Base-by-base conservation (phyloP, 2,888 invertebrate species). In the Azorinus chamasolen region DNA sequence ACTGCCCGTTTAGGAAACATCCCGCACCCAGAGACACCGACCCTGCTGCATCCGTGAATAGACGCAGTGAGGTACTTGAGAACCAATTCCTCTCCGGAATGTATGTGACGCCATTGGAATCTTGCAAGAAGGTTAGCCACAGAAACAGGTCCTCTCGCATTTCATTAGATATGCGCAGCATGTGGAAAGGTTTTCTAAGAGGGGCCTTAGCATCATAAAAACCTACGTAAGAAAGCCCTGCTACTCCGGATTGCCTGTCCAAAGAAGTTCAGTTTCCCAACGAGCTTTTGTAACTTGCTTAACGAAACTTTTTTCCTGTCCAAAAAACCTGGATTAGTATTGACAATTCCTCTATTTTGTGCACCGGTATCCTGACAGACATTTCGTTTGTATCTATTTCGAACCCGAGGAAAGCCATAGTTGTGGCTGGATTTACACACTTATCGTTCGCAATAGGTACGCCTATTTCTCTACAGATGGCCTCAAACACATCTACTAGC, bases 21-120 rank as follows among this genome's bases (percentile, higher is more conserved):
- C 32, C 32, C 32, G 32, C 32, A 4, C 43, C 58, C 18, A 58
- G 12, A 24, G 41, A 41, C n/a, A 45, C 25, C 4, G 25, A 45
- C 16, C 66, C 73, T 16, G 74, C 51, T 63, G 58, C 62, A 58
- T 79, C 70, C 1, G 79, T 69, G 46, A 18, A 70, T 2, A 73
- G 37, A 37, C 65, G n/a, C 24, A 73, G 43, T 5, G 32, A 27
- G 14, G 22, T 16, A 41, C 24, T 51, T 22, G 22, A 4, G 4
- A 16, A 32, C 72, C 71, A 75, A 3, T 24, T 20, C 5, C 14
- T 16, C 1, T 69, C 57, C 14, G 22, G 54, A 50, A 79, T 65
- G 48, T 39, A 58, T 8, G 16, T 18, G 12, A 22, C 18, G 14
- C 79, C 70, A 71, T 71, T 74, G 27, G 71, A 74, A 1, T 20